Evolutionary conservation across 2,888 invertebrate genomes (phyloP).

Genomic region (Drosophila ochracea): DNA sequence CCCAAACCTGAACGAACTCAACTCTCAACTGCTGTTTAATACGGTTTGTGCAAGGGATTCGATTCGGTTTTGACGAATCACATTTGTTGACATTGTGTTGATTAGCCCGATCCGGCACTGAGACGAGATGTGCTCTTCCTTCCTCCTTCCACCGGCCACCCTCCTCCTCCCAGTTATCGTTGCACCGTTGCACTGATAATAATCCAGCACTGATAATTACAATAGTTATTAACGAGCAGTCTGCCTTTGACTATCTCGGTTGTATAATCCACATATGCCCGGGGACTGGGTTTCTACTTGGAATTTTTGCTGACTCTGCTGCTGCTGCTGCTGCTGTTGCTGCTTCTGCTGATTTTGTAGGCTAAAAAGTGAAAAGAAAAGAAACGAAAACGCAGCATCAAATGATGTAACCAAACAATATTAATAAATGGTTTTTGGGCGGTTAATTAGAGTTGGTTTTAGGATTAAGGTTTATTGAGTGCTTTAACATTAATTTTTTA

Average conservation of each 20-base stretch:
- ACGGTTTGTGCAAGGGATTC: slow-evolving; percentile 58
- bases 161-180: slow-evolving; percentile 31
- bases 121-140: slow-evolving; percentile 23
- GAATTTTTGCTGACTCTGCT: not conserved
- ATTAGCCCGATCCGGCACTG: slow-evolving; percentile 27
- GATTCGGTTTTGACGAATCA: slow-evolving; percentile 46
- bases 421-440: slow-evolving; percentile 2
- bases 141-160: slow-evolving; percentile 7
- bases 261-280: slow-evolving; percentile 45
- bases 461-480: not conserved
- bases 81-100: slow-evolving; percentile 62
- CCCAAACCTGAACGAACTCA: slow-evolving; percentile 28
- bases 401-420: slow-evolving; percentile 6
- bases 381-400: slow-evolving; percentile 23
- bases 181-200: slow-evolving; percentile 63
- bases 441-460: slow-evolving; percentile 13
- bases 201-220: slow-evolving; percentile 69
- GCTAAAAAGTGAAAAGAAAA: slow-evolving; percentile 24
- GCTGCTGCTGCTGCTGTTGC: slow-evolving; percentile 1
- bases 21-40: slow-evolving; percentile 58
- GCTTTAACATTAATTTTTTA: not conserved
- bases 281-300: not conserved
- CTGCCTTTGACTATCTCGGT: slow-evolving; percentile 38
- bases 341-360: slow-evolving; percentile 30
- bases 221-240: slow-evolving; percentile 41